Percentiles rank a stretch among this genome's conserved stretches.
phyloP scores from a whole-genome alignment of 2,888 invertebrate genomes.

The Scaptomyza tumidula region DNA sequence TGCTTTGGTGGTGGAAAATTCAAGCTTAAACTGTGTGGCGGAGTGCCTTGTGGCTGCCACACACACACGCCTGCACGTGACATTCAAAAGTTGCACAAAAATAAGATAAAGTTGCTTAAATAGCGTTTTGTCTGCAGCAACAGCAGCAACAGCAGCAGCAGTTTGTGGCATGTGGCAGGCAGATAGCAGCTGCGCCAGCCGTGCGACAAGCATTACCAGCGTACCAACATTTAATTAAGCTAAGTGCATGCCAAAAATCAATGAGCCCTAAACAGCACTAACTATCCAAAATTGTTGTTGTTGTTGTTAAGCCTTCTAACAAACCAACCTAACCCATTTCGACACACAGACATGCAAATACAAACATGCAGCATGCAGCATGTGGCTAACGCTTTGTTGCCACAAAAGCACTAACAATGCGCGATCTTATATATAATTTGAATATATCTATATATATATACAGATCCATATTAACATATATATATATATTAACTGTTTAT shows the following conservation, averaged over 20 bases:
- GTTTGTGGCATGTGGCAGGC: constrained; percentile 8
- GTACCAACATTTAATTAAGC: constrained; percentile 71
- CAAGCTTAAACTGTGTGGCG: constrained; percentile 1
- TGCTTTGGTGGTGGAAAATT: constrained; percentile 4
- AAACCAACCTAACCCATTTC: constrained; percentile 22
- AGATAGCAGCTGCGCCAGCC: background rate
- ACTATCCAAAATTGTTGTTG: background rate
- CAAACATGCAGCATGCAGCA: background rate
- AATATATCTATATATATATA: too few species aligned
- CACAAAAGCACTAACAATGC: too few species aligned
- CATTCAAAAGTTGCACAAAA: constrained; percentile 64
- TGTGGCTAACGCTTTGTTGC: too few species aligned
- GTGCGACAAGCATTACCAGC: constrained; percentile 23
- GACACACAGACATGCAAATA: background rate
- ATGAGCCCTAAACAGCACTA: constrained; percentile 41
- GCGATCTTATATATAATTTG: too few species aligned
- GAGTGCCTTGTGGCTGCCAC: constrained; percentile 1
- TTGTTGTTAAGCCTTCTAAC: background rate
- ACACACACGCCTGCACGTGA: constrained; percentile 50
- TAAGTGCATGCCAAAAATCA: constrained; percentile 68
- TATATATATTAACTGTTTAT: too few species aligned
- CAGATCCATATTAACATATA: too few species aligned
- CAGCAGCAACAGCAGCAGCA: background rate
- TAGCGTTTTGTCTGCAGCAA: constrained; percentile 2
- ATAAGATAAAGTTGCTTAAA: constrained; percentile 6